Conservation (phyloP, 2,113 vertebrate genomes). For the Eubucco bourcierii region DNA sequence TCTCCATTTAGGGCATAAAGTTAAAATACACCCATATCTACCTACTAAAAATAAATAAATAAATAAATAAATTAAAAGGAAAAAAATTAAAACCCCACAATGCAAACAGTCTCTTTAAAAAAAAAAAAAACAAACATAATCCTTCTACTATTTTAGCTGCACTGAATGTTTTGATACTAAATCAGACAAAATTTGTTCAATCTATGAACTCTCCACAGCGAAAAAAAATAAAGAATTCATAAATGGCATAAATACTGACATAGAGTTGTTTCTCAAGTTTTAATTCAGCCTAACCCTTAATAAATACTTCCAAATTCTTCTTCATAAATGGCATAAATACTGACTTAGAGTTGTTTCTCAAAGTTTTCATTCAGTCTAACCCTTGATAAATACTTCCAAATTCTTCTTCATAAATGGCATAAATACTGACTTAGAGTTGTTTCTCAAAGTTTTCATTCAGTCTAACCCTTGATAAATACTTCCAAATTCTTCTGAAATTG, state of each 20-base stretch:
- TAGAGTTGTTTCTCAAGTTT: neutral
- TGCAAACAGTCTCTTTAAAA: neutral
- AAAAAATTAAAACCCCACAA: neutral
- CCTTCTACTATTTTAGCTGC: neutral
- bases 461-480: neutral
- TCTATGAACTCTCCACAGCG: neutral
- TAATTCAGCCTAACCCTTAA: neutral
- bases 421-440: neutral
- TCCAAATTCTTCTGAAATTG: neutral
- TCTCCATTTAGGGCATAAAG: neutral
- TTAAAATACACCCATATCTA: neutral
- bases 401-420: neutral
- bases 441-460: neutral
- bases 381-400: neutral
- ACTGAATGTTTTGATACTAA: neutral
- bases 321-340: neutral
- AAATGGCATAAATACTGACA: neutral
- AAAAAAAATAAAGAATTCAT: neutral
- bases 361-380: neutral
- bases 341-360: neutral
- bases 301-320: no score
- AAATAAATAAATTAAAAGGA: no score
- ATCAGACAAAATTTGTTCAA: neutral
- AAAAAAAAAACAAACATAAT: no score
- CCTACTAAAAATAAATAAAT: neutral